Base-by-base conservation (phyloP, 2,888 invertebrate genomes). In the Cryptus viduatorius region DNA sequence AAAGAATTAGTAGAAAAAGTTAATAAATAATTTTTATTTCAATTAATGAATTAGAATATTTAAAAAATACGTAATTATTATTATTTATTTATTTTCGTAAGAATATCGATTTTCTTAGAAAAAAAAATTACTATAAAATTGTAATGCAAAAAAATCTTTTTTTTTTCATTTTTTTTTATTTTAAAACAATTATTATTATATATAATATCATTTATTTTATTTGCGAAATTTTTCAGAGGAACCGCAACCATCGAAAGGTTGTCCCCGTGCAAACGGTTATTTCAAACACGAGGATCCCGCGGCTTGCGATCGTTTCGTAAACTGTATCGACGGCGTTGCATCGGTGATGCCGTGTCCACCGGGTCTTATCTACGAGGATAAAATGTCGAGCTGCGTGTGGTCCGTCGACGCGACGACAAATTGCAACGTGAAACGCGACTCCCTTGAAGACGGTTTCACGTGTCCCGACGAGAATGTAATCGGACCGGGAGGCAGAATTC, bases 181-280 rank as follows among this genome's bases (percentile, higher is more conserved):
- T 37, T 4, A 7, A 37, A 37, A 37, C 7, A 37, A 65, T 81
- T 79, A 69, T 81, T 53, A 19, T 69, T 61, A 56, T 61, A 2
- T n/a, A 5, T 37, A 16, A 42, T 73, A 8, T 42, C 29, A 4
- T 19, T 61, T 71, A 53, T 53, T n/a, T 64, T 44, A 79, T n/a
- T 5, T 24, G 42, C 37, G 37, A 8, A 2, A 7, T 59, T 86
- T 94, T 94, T 68, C 95, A 97, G 97, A 97, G 95, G 96, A 96
- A 86, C 95, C 97, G 0, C 95, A 96, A 88, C 95, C 97, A 1
- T 95, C 95, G 24, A 95, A 96, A 89, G 96, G 96, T 73, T 97
- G 97, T 92, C 97, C 97, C 2, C 95, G 97, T 83, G 96, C 96
- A 56, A 97, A 97, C 91, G 97, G 97, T 77, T 96, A 96, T 93